Conservation (phyloP, 2,888 invertebrate genomes). For the Ophion costatus region DNA sequence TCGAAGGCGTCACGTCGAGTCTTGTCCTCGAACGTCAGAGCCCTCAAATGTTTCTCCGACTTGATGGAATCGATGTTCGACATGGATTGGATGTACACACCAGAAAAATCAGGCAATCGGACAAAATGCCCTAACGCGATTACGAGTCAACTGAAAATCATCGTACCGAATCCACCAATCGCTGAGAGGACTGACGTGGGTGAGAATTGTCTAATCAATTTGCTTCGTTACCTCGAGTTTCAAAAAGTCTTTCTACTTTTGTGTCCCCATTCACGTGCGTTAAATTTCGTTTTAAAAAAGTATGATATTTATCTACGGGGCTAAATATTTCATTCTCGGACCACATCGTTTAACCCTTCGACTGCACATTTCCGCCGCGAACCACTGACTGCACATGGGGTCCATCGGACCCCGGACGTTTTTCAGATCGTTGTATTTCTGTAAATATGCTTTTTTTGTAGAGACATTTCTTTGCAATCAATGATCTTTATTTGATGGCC, state of each 20-base stretch:
- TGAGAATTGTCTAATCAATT: conserved; percentile 14
- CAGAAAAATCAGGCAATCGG: background rate
- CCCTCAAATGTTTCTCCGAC: conserved; percentile 42
- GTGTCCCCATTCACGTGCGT: background rate
- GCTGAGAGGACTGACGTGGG: conserved; percentile 29
- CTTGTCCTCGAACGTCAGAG: conserved; percentile 42
- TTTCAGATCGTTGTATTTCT: too few relatives aligned
- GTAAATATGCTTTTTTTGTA: too few relatives aligned
- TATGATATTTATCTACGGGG: too few relatives aligned
- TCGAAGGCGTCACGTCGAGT: conserved; percentile 46
- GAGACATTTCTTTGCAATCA: too few relatives aligned
- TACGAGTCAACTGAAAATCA: background rate
- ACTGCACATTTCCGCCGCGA: too few relatives aligned
- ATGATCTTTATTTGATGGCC: too few relatives aligned
- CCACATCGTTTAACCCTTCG: too few relatives aligned
- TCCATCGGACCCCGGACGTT: too few relatives aligned
- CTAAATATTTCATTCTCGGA: too few relatives aligned
- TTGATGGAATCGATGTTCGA: conserved; percentile 18
- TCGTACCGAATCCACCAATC: background rate
- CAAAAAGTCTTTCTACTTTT: background rate
- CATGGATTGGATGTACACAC: background rate
- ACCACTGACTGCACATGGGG: too few relatives aligned
- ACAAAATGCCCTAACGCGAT: background rate
- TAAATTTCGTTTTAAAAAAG: background rate
- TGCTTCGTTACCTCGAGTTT: background rate